Evolutionary conservation across 2,888 invertebrate genomes (phyloP).

Genomic region (Ennomos fuscantarius): DNA sequence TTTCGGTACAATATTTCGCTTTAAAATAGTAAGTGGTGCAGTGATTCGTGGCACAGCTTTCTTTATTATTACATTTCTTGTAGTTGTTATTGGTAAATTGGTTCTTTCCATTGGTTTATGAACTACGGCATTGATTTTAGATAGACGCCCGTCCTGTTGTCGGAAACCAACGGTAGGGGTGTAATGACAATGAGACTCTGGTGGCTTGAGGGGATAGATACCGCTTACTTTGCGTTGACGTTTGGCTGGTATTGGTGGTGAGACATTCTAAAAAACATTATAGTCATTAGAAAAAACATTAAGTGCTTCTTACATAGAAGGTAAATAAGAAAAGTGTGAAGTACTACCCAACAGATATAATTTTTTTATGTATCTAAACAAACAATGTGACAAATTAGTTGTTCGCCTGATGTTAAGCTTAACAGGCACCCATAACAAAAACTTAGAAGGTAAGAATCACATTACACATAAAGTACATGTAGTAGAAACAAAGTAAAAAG

Average conservation of each 20-base stretch:
- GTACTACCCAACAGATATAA: too few relatives aligned
- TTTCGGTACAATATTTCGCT: constrained; percentile 26
- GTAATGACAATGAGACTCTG: constrained; percentile 30
- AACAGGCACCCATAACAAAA: too few relatives aligned
- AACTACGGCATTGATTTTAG: constrained; percentile 63
- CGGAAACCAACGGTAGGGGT: constrained; percentile 51
- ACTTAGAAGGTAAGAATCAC: too few relatives aligned
- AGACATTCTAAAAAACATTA: constrained; percentile 41
- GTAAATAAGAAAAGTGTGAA: background rate
- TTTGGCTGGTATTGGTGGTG: constrained; percentile 37
- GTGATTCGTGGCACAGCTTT: constrained; percentile 1
- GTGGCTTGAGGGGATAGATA: constrained; percentile 55
- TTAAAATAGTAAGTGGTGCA: background rate
- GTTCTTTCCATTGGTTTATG: constrained; percentile 45
- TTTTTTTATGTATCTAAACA: too few relatives aligned
- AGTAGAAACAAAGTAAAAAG: too few relatives aligned
- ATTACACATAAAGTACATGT: too few relatives aligned
- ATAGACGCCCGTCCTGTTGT: constrained; percentile 56
- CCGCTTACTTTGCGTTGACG: constrained; percentile 59
- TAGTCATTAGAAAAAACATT: too few relatives aligned
- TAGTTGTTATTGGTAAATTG: background rate
- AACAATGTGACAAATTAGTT: too few relatives aligned
- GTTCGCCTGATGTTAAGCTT: too few relatives aligned
- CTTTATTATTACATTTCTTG: constrained; percentile 15
- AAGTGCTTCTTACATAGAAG: background rate